Percentiles rank a stretch among this genome's conserved stretches.
phyloP scores from a whole-genome alignment of 2,113 vertebrate species.

The Pseudopodoces humilis region DNA sequence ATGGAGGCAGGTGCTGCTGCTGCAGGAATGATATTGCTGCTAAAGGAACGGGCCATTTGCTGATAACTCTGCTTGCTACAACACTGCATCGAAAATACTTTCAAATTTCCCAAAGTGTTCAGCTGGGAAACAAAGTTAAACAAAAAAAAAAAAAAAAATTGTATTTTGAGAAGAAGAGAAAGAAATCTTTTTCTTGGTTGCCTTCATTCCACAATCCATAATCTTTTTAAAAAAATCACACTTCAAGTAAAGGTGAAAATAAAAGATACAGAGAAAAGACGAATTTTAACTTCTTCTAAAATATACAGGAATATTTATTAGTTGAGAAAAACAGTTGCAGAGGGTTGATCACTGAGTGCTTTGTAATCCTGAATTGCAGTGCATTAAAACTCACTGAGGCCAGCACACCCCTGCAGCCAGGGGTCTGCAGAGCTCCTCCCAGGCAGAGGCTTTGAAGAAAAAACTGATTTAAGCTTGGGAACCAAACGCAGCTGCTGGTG shows the following conservation, averaged over 20 bases:
- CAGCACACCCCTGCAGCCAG: background rate
- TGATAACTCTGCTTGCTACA: constrained; percentile 44
- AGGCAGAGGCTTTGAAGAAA: background rate
- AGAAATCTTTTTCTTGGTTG: background rate
- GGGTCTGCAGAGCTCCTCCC: background rate
- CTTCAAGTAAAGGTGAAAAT: background rate
- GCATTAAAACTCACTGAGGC: background rate
- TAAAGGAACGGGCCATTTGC: constrained; percentile 37
- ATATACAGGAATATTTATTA: background rate
- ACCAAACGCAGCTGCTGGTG: background rate
- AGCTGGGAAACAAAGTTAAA: constrained; percentile 64
- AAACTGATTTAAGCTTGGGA: background rate
- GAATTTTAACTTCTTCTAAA: background rate
- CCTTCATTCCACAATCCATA: background rate
- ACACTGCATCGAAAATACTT: constrained; percentile 37
- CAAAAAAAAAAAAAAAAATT: background rate
- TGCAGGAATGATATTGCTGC: constrained; percentile 24
- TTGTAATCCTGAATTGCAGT: background rate
- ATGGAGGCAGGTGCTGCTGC: constrained; percentile 65
- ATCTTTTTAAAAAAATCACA: background rate
- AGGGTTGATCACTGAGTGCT: background rate
- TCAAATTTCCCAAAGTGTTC: constrained; percentile 65
- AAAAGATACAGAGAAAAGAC: background rate
- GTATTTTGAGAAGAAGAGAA: background rate
- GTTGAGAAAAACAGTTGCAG: background rate